phyloP scores from a whole-genome alignment of 92 coral and sea anemone genomes.

The Actinernus sp. region DNA sequence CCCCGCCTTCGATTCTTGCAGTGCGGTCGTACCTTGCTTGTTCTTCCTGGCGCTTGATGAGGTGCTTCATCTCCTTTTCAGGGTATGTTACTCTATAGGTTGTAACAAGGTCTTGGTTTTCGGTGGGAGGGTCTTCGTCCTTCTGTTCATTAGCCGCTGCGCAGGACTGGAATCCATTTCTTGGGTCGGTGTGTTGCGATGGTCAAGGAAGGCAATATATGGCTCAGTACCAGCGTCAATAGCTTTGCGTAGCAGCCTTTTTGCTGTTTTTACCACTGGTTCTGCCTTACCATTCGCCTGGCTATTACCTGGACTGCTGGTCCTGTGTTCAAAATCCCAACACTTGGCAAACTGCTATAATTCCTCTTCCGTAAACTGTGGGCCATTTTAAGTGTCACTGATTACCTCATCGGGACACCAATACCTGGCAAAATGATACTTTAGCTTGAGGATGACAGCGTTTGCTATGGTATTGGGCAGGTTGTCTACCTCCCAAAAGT shows the following conservation, averaged over 20 bases:
- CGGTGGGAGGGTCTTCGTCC: background rate
- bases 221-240: constrained; percentile 3
- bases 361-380: constrained; percentile 18
- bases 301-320: constrained; percentile 13
- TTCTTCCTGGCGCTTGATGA: constrained; percentile 8
- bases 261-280: no score
- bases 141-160: constrained; percentile 10
- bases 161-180: background rate
- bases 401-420: constrained; percentile 9
- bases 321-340: constrained; percentile 22
- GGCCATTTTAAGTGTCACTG: constrained; percentile 24
- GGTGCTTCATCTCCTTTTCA: background rate
- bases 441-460: constrained; percentile 4
- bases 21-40: constrained; percentile 3
- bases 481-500: no score
- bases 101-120: background rate
- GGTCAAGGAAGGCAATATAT: background rate
- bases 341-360: constrained; percentile 6
- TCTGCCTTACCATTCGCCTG: constrained; percentile 32
- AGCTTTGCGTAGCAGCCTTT: constrained; percentile 23
- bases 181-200: constrained; percentile 2
- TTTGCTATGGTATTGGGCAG: background rate
- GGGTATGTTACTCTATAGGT: background rate
- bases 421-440: no score
- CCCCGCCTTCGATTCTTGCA: constrained; percentile 17